Evolutionary conservation across 2,113 vertebrate species (phyloP).

Genomic region (Benitochromis conjunctus): DNA sequence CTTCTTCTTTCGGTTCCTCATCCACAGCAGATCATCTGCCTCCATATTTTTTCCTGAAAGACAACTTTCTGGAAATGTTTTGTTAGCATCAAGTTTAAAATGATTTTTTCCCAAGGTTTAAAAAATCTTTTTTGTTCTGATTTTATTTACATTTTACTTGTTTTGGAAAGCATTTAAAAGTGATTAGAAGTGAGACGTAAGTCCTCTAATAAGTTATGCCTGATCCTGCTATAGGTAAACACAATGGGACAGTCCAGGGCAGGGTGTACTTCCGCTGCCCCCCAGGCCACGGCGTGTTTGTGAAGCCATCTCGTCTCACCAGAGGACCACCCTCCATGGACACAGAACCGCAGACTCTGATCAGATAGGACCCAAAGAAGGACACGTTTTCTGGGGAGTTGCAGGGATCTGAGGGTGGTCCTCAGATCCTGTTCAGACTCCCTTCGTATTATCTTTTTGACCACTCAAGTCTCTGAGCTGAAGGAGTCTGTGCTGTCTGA

Average conservation of each 20-base stretch:
- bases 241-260: slow-evolving; percentile 81
- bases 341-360: slow-evolving; percentile 61
- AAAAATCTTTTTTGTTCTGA: neutral
- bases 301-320: slow-evolving; percentile 77
- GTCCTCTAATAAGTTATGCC: neutral
- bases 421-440: neutral
- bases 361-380: slow-evolving; percentile 64
- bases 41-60: neutral
- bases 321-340: slow-evolving; percentile 69
- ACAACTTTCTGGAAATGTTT: neutral
- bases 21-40: no score
- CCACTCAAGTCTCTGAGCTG: slow-evolving; percentile 1
- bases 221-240: slow-evolving; percentile 77
- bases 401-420: slow-evolving; percentile 8
- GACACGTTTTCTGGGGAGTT: neutral
- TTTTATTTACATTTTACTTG: neutral
- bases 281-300: slow-evolving; percentile 79
- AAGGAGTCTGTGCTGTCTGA: slow-evolving; percentile 11
- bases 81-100: neutral
- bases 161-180: neutral
- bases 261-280: slow-evolving; percentile 80
- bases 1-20: neutral
- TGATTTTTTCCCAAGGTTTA: neutral
- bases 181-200: neutral
- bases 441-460: neutral